Evolutionary conservation across 2,888 invertebrate species (phyloP).

Genomic region (Seira sanloemensis): DNA sequence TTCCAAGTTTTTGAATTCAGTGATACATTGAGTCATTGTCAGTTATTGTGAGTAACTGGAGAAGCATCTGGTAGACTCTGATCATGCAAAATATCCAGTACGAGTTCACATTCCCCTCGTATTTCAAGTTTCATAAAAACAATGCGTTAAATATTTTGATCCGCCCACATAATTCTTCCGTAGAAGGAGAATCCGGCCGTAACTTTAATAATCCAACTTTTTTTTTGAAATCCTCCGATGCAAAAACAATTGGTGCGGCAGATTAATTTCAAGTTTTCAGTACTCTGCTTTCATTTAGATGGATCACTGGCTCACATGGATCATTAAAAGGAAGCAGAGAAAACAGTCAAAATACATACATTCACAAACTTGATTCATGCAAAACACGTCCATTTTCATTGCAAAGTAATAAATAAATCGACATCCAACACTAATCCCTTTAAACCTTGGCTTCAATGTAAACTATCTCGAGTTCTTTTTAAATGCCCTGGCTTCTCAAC

Average conservation of each 20-base stretch:
- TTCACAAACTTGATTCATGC: too few species aligned
- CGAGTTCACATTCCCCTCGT: background rate
- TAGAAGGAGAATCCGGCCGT: background rate
- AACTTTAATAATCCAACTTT: background rate
- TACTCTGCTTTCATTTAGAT: background rate
- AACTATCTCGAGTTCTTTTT: slow-evolving; percentile 4
- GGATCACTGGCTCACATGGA: background rate
- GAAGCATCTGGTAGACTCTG: background rate
- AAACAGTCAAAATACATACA: background rate
- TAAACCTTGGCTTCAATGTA: background rate
- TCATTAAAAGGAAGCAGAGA: background rate
- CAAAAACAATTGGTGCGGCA: background rate
- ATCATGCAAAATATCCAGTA: background rate
- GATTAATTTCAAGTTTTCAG: background rate
- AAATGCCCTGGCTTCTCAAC: slow-evolving; percentile 1
- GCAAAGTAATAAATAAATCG: background rate
- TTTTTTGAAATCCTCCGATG: background rate
- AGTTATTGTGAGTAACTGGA: too few species aligned
- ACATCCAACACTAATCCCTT: too few species aligned
- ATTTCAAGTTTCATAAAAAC: background rate
- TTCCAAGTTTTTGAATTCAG: too few species aligned
- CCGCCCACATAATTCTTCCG: background rate
- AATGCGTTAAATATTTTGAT: background rate
- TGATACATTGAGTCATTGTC: too few species aligned
- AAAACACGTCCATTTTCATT: too few species aligned